Conservation (phyloP, 2,888 invertebrate genomes). For the Spilarctia lutea region DNA sequence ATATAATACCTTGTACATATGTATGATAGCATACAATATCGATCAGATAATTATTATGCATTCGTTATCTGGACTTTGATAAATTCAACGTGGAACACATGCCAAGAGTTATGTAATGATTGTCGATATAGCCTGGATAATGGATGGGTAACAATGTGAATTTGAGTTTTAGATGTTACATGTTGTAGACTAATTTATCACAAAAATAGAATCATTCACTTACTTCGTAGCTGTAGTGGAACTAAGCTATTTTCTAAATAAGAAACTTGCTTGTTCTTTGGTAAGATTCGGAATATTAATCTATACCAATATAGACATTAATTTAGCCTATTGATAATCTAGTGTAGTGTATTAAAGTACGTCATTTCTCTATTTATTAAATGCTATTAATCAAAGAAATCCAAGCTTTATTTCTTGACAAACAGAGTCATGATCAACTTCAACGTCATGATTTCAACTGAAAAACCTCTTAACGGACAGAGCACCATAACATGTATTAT, state of each 20-base stretch:
- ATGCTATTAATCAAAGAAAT: background rate
- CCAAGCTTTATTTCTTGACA: background rate
- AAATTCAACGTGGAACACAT: background rate
- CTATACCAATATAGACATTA: background rate
- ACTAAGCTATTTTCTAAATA: background rate
- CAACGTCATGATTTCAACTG: too few relatives aligned
- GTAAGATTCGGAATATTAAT: background rate
- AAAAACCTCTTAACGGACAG: too few relatives aligned
- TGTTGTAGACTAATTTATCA: background rate
- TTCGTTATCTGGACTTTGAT: background rate
- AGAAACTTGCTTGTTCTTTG: background rate
- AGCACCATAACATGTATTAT: too few relatives aligned
- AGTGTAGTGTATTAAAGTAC: background rate
- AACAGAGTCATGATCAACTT: too few relatives aligned
- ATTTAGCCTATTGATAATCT: background rate
- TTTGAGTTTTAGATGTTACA: background rate
- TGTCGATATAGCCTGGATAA: background rate
- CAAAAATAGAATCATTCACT: background rate
- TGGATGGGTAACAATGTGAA: background rate
- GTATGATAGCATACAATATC: background rate
- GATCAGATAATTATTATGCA: conserved; percentile 7
- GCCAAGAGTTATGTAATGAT: background rate
- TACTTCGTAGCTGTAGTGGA: background rate
- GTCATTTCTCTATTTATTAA: background rate
- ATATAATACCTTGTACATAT: background rate